These are phyloP conservation scores for Trichopria drosophilae DNA, from an alignment of 2,888 invertebrate genomes.

Conservation along the genomic window DNA sequence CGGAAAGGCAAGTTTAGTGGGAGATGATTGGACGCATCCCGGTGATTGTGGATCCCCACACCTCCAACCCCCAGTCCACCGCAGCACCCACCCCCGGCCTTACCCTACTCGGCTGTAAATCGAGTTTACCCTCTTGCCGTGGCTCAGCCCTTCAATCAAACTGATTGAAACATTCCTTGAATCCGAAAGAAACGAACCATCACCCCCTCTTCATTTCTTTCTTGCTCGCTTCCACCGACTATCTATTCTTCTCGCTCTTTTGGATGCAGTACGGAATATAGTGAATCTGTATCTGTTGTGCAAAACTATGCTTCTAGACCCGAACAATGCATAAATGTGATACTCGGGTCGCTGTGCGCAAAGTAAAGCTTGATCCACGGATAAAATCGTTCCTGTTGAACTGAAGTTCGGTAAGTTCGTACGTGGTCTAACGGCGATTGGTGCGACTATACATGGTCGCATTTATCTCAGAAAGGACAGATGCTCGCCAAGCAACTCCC, in stretches of 20 bases:
- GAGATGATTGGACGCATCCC: slow-evolving; percentile 58
- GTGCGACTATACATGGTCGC: neutral
- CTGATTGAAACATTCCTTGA: slow-evolving; percentile 60
- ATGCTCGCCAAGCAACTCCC: neutral
- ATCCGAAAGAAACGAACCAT: slow-evolving; percentile 58
- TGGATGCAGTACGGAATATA: too few species aligned
- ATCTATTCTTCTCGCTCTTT: slow-evolving; percentile 29
- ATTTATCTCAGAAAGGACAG: slow-evolving; percentile 18
- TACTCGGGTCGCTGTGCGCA: too few species aligned
- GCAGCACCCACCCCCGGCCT: slow-evolving; percentile 31
- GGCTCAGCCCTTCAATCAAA: slow-evolving; percentile 59
- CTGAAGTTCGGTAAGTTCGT: too few species aligned
- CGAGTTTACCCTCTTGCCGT: slow-evolving; percentile 60
- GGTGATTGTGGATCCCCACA: slow-evolving; percentile 57
- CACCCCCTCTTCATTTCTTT: slow-evolving; percentile 19
- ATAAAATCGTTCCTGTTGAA: too few species aligned
- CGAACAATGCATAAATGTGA: too few species aligned
- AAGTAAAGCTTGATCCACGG: too few species aligned
- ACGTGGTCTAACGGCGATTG: too few species aligned
- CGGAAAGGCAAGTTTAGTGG: slow-evolving; percentile 38
- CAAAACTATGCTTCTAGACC: too few species aligned
- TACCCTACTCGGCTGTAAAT: slow-evolving; percentile 55
- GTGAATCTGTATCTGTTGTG: too few species aligned
- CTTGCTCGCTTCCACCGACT: slow-evolving; percentile 29
- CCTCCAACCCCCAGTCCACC: slow-evolving; percentile 40